Base-by-base conservation (phyloP, 1,140 invertebrate genomes). In the Capitella teleta region DNA sequence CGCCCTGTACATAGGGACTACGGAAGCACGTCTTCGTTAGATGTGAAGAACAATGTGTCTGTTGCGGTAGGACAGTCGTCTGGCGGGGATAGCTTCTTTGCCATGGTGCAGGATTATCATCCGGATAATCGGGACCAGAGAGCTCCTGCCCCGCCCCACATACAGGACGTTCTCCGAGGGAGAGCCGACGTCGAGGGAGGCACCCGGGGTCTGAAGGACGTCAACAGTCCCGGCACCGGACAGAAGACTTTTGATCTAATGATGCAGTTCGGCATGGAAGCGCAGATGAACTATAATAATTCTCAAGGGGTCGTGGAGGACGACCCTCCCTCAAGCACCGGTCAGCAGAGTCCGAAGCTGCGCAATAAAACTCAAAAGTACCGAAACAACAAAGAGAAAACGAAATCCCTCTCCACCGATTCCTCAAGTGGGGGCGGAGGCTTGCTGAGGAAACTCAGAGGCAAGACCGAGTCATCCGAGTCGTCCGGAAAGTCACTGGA, bases 71-170 rank as follows among this genome's bases (percentile, higher is more conserved):
- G 19, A 10, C 5, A 19, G 18, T 5, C 61, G 1, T 64, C 69
- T 16, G 68, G 66, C n/a, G 74, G 76, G 28, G 82, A 84, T 45
- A 80, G 80, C 54, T 82, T 86, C 62, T 84, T 85, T 67, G 82
- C 81, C 5, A 85, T 90, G 82, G 77, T 89, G 6, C 82, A 85
- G 44, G 68, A 70, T 62, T 80, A 82, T 59, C 65, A 78, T 2
- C 65, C 77, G 25, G 77, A 76, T 24, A 65, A 78, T 47, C 67
- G 72, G n/a, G 79, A 84, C 57, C 79, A 84, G 61, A 68, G 82
- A 23, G 79, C 77, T 53, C 78, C 77, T 0, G 76, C 77, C 14
- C 78, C 80, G 10, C 61, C 66, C 14, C 63, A 63, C 47, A 67
- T 73, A 32, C 73, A 78, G 0, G 81, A 84, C 56, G 78, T 80